Evolutionary conservation across 35 echinoderm and acorn worm genomes (phyloP).

Genomic region (Stichopus chloronotus): DNA sequence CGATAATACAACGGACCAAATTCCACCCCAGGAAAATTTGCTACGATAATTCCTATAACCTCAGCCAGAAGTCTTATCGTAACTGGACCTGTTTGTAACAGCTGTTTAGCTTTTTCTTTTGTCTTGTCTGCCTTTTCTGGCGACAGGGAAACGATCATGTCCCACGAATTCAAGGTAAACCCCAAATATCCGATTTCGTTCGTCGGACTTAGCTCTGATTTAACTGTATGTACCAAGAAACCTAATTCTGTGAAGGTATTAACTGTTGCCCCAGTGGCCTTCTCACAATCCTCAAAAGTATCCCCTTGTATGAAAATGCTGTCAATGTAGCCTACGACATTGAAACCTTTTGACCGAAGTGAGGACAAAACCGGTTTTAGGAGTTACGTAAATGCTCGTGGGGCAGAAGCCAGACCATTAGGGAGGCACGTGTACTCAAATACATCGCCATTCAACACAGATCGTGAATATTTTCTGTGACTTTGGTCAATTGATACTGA

Average conservation of each 20-base stretch:
- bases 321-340: slow-evolving; percentile 16
- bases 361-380: slow-evolving; percentile 40
- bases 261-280: neutral
- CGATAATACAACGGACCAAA: slow-evolving; percentile 33
- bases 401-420: slow-evolving; percentile 50
- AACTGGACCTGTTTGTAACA: too few relatives aligned
- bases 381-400: neutral
- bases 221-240: slow-evolving; percentile 10
- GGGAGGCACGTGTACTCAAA: slow-evolving; percentile 49
- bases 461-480: slow-evolving; percentile 26
- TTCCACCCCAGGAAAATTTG: slow-evolving; percentile 36
- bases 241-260: slow-evolving; percentile 17
- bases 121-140: too few relatives aligned
- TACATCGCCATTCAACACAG: slow-evolving; percentile 26
- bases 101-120: too few relatives aligned
- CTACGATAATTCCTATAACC: too few relatives aligned
- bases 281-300: slow-evolving; percentile 11
- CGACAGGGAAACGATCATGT: neutral
- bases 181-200: slow-evolving; percentile 10
- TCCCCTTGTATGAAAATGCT: slow-evolving; percentile 32
- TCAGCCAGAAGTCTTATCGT: too few relatives aligned
- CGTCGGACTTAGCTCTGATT: slow-evolving; percentile 15
- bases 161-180: slow-evolving; percentile 11
- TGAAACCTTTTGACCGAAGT: neutral
- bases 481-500: slow-evolving; percentile 44